Evolutionary conservation across 2,797 vertebrate species (phyloP).

Genomic region (Gobio occitaniae): DNA sequence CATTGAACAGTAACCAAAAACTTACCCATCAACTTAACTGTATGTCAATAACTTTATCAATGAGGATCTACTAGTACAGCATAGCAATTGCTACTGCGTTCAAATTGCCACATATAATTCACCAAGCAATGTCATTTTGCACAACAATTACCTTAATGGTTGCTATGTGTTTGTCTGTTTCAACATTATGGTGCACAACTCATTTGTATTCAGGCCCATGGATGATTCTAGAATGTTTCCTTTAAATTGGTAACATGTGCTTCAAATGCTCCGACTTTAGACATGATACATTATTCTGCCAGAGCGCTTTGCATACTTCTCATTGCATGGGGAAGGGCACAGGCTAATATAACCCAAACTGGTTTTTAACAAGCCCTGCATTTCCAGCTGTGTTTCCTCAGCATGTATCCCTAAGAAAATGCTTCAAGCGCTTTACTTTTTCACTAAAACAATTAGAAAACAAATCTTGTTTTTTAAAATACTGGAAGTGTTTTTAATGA

Average conservation of each 20-base stretch:
- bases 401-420: constrained; percentile 15
- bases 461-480: constrained; percentile 20
- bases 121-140: constrained; percentile 36
- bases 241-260: constrained; percentile 57
- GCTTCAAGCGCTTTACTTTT: constrained; percentile 15
- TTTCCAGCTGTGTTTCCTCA: constrained; percentile 58
- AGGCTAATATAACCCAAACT: constrained; percentile 53
- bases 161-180: constrained; percentile 51
- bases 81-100: constrained; percentile 7
- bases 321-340: constrained; percentile 49
- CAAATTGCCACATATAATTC: constrained; percentile 26
- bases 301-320: constrained; percentile 47
- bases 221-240: constrained; percentile 54
- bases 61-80: neutral
- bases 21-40: neutral
- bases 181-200: constrained; percentile 29
- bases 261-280: constrained; percentile 63
- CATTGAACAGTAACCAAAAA: constrained; percentile 3
- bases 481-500: neutral
- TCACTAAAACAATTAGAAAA: constrained; percentile 22
- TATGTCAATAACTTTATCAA: neutral
- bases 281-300: constrained; percentile 63
- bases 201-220: constrained; percentile 44
- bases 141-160: constrained; percentile 57
- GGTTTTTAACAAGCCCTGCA: constrained; percentile 57